A percentile compares a stretch with the other conserved stretches of the same genome.
Conservation (phyloP, 2,888 invertebrate genomes). For the Coleophora flavipennella region DNA sequence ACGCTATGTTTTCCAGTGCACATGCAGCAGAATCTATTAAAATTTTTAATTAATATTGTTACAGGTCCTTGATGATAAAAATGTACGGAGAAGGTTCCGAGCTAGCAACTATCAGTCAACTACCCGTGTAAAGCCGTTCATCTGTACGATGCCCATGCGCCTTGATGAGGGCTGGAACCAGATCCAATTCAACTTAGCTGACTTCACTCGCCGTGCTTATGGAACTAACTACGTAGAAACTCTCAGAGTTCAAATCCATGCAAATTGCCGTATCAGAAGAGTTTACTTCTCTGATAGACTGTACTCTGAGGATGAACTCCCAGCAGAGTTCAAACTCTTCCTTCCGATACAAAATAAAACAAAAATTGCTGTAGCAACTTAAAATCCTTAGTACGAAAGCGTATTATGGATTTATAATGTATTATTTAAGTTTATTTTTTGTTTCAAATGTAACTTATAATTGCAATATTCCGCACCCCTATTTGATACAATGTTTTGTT, state of each 20-base stretch:
- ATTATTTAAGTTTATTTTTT: conserved; percentile 47
- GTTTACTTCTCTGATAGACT: conserved; percentile 92
- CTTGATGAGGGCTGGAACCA: conserved; percentile 96
- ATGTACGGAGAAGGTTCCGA: conserved; percentile 88
- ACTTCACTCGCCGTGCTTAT: conserved; percentile 94
- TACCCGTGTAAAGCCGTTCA: conserved; percentile 96
- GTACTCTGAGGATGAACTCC: conserved; percentile 95
- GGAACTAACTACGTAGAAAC: conserved; percentile 98
- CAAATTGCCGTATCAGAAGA: conserved; percentile 93
- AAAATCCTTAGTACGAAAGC: conserved; percentile 25
- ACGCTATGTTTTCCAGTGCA: neutral
- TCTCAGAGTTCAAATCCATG: conserved; percentile 92
- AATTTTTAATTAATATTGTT: conserved; percentile 15
- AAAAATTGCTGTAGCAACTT: conserved; percentile 66
- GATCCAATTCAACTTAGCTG: conserved; percentile 95
- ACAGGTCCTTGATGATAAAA: conserved; percentile 95
- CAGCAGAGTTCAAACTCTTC: conserved; percentile 96
- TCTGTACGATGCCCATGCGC: conserved; percentile 97
- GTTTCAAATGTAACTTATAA: conserved; percentile 26
- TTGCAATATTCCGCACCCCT: conserved; percentile 29
- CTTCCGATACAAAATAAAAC: conserved; percentile 90
- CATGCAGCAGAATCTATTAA: neutral
- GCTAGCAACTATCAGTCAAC: conserved; percentile 97
- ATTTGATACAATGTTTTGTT: conserved; percentile 12
- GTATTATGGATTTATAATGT: conserved; percentile 23